Conservation (phyloP, 2,888 invertebrate species). For the Synergus laeviventris region DNA sequence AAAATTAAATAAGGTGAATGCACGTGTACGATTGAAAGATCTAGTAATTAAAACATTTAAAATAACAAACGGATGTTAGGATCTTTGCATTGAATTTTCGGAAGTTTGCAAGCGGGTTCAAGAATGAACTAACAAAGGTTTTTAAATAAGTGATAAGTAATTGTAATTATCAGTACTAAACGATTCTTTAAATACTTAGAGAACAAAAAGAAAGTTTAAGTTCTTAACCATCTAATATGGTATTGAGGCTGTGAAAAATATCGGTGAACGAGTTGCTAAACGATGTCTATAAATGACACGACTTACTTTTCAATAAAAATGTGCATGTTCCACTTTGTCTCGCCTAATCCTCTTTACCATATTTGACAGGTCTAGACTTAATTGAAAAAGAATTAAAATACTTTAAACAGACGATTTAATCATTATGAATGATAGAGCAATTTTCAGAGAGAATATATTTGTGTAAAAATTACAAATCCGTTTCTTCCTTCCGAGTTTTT, state of each 20-base stretch:
- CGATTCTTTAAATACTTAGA: slow-evolving; percentile 22
- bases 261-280: slow-evolving; percentile 39
- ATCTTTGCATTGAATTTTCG: background rate
- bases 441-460: background rate
- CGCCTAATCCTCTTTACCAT: slow-evolving; percentile 17
- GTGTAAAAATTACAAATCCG: background rate
- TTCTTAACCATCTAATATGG: slow-evolving; percentile 13
- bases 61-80: background rate
- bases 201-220: slow-evolving; percentile 33
- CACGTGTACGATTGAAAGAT: background rate
- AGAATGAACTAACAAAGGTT: background rate
- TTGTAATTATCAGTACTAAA: slow-evolving; percentile 25
- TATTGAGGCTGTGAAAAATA: slow-evolving; percentile 40
- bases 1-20: slow-evolving; percentile 14
- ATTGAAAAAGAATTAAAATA: background rate
- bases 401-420: background rate
- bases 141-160: background rate
- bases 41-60: background rate
- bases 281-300: slow-evolving; percentile 38
- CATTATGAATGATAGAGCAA: background rate
- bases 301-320: slow-evolving; percentile 40
- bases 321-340: slow-evolving; percentile 34
- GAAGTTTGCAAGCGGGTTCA: background rate
- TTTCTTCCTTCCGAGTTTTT: background rate
- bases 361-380: slow-evolving; percentile 7